Evolutionary conservation across 2,113 vertebrate genomes (phyloP).

Genomic region (Pangasianodon hypophthalmus): DNA sequence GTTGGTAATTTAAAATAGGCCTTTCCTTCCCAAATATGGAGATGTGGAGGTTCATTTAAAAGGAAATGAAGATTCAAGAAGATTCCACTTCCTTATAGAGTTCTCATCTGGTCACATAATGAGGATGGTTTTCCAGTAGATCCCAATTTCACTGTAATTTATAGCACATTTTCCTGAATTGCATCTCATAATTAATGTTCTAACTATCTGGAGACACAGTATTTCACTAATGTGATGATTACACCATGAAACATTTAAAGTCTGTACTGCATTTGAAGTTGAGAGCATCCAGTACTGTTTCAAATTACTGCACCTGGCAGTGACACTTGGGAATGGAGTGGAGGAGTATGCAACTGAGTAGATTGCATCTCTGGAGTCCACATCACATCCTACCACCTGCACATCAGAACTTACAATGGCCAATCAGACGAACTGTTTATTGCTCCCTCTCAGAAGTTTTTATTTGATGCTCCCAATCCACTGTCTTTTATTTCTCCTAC

Average conservation of each 20-base stretch:
- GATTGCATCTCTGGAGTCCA: neutral
- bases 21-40: neutral
- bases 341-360: neutral
- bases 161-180: neutral
- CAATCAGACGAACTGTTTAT: neutral
- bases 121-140: neutral
- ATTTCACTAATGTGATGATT: neutral
- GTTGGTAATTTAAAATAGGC: neutral
- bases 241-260: neutral
- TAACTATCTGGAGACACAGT: neutral
- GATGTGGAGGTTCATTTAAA: neutral
- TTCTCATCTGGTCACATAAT: neutral
- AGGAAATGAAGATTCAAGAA: neutral
- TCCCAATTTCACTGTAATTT: neutral
- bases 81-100: neutral
- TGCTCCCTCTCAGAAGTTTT: neutral
- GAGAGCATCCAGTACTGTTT: neutral
- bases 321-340: neutral
- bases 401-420: neutral
- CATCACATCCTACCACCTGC: neutral
- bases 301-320: neutral
- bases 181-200: neutral
- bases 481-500: neutral
- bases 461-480: neutral
- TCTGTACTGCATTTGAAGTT: neutral